phyloP scores from a whole-genome alignment of 2,113 vertebrate species.

The Cranoglanis bouderius region DNA sequence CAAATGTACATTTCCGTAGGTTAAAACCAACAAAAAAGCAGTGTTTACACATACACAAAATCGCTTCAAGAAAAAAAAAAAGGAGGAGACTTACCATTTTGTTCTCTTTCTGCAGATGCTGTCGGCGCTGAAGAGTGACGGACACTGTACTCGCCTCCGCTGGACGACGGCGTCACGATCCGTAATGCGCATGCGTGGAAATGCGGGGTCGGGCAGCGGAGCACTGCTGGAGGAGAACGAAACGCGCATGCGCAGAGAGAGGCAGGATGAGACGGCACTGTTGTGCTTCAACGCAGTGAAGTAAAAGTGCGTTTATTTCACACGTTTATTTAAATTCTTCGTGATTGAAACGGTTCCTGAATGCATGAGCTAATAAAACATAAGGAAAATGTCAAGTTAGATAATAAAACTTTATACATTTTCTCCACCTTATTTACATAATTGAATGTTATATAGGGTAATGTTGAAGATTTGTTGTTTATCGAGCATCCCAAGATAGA shows the following conservation, averaged over 20 bases:
- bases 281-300: background rate
- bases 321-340: background rate
- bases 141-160: conserved; percentile 24
- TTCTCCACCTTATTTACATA: background rate
- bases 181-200: background rate
- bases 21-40: background rate
- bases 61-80: background rate
- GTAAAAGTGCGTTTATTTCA: background rate
- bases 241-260: conserved; percentile 1
- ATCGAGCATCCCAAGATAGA: background rate
- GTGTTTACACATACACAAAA: background rate
- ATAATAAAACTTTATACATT: background rate
- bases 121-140: conserved; percentile 20
- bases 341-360: background rate
- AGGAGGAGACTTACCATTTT: conserved; percentile 47
- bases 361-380: background rate
- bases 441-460: background rate
- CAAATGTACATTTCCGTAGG: background rate
- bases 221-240: conserved; percentile 4
- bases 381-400: background rate
- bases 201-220: background rate
- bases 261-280: background rate
- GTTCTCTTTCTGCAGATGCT: conserved; percentile 38
- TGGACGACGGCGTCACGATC: background rate
- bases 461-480: background rate